Evolutionary conservation across 2,113 vertebrate species (phyloP).

Genomic region (Gymnobelideus leadbeateri): DNA sequence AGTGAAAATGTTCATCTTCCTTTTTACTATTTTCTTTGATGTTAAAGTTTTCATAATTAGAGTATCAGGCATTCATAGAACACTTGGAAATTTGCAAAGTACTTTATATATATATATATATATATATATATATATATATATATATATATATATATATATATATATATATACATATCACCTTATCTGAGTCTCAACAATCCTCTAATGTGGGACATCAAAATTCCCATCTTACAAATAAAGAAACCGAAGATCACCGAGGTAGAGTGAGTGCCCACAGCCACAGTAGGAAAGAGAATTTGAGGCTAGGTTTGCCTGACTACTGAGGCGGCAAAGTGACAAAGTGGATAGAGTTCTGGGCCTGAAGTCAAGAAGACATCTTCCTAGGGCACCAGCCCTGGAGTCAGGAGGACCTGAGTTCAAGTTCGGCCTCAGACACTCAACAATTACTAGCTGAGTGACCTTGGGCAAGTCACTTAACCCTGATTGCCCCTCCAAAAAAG

Average conservation of each 20-base stretch:
- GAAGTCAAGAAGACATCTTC: not conserved
- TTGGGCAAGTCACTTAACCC: too few species aligned
- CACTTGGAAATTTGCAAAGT: not conserved
- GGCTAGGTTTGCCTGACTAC: not conserved
- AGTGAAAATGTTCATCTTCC: constrained; percentile 14
- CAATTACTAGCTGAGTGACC: too few species aligned
- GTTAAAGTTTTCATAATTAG: not conserved
- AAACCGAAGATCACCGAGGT: not conserved
- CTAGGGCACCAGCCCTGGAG: too few species aligned
- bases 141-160: not conserved
- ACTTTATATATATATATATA: not conserved
- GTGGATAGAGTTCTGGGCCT: not conserved
- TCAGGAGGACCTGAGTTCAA: too few species aligned
- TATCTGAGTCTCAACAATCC: not conserved
- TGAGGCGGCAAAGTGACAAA: not conserved
- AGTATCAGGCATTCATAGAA: not conserved
- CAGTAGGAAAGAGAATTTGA: not conserved
- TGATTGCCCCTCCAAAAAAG: too few species aligned
- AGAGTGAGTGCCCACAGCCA: not conserved
- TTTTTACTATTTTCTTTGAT: not conserved
- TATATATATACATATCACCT: not conserved
- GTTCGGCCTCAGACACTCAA: too few species aligned
- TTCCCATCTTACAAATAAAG: not conserved
- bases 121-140: not conserved
- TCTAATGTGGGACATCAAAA: not conserved